phyloP scores from a whole-genome alignment of 2,797 vertebrate species.

The Sebastes oblongus region DNA sequence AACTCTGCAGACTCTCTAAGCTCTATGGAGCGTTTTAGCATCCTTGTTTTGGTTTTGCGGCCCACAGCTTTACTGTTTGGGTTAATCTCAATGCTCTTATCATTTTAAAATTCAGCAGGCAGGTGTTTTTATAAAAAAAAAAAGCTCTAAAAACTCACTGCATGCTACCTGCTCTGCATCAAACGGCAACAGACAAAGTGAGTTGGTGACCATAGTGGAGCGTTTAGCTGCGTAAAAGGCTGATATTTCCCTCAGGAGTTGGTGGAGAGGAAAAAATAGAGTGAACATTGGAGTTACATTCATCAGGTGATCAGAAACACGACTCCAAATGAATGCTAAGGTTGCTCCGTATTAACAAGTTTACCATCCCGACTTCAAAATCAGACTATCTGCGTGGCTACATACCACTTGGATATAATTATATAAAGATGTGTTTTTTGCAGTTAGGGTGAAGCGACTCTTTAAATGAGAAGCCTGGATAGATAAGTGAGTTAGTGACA shows the following conservation, averaged over 20 bases:
- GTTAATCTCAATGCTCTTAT: slow-evolving; percentile 1
- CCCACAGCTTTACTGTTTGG: neutral
- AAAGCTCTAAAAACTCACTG: neutral
- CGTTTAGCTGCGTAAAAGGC: neutral
- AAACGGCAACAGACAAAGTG: neutral
- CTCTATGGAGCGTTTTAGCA: neutral
- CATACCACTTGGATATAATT: neutral
- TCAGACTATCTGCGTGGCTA: slow-evolving; percentile 4
- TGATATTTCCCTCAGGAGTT: neutral
- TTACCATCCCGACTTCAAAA: neutral
- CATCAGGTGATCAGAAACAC: neutral
- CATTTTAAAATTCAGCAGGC: neutral
- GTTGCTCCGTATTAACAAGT: neutral
- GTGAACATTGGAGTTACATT: neutral
- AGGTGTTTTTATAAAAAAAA: too few relatives aligned
- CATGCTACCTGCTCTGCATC: neutral
- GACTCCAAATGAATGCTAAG: neutral
- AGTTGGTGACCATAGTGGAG: neutral
- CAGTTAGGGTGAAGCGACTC: slow-evolving; percentile 4
- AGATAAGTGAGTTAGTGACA: neutral
- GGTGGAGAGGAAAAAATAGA: neutral
- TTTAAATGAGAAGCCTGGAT: neutral
- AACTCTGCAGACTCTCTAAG: neutral
- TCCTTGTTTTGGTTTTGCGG: neutral
- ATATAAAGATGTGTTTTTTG: neutral